phyloP scores from a whole-genome alignment of 2,797 vertebrate genomes.

The Anas capensis region DNA sequence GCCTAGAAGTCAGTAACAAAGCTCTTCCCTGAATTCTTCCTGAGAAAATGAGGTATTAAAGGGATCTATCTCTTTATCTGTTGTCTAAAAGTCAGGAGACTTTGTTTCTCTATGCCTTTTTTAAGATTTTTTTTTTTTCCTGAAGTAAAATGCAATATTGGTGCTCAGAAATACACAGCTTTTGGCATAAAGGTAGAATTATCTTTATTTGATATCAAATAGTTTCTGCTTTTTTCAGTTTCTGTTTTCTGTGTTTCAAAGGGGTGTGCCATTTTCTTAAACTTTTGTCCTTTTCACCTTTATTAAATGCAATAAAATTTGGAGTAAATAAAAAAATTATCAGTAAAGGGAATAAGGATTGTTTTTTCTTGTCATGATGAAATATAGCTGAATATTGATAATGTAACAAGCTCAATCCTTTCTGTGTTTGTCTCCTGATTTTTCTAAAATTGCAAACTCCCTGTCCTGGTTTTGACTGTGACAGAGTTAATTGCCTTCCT shows the following conservation, averaged over 20 bases:
- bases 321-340: background rate
- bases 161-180: background rate
- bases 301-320: background rate
- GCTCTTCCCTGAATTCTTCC: slow-evolving; percentile 8
- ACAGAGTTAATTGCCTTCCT: no score
- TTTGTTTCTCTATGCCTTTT: background rate
- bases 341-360: background rate
- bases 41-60: background rate
- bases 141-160: background rate
- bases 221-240: background rate
- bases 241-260: background rate
- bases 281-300: background rate
- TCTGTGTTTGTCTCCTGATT: background rate
- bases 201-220: background rate
- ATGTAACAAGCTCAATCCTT: background rate
- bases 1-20: background rate
- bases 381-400: background rate
- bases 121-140: background rate
- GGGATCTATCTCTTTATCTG: background rate
- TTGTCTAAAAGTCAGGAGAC: background rate
- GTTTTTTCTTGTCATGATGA: background rate
- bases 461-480: no score
- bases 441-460: no score
- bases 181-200: background rate
- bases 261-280: background rate